Evolutionary conservation across 2,888 invertebrate genomes (phyloP).

Genomic region (Philereme transversata): DNA sequence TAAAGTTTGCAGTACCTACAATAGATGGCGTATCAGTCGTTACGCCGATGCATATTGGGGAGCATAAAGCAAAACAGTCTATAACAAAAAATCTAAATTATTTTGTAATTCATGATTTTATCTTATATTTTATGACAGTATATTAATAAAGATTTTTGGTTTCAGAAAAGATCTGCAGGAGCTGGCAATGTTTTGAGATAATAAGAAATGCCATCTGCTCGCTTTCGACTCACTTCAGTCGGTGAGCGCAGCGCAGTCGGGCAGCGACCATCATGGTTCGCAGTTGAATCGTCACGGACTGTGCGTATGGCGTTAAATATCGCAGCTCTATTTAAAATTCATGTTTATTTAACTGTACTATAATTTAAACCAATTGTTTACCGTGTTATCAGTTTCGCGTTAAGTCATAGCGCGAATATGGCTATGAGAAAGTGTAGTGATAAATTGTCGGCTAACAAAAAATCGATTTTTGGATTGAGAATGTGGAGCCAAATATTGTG

Average conservation of each 20-base stretch:
- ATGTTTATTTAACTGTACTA: slow-evolving; percentile 42
- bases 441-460: slow-evolving; percentile 79
- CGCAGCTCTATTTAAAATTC: slow-evolving; percentile 46
- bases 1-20: neutral
- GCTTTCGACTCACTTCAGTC: slow-evolving; percentile 62
- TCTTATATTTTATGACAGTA: neutral
- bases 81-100: slow-evolving; percentile 4
- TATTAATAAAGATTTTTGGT: neutral
- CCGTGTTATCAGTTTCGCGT: slow-evolving; percentile 52
- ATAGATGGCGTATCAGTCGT: slow-evolving; percentile 22
- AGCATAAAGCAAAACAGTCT: slow-evolving; percentile 5
- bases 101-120: neutral
- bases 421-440: slow-evolving; percentile 80
- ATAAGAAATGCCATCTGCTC: slow-evolving; percentile 27
- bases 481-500: slow-evolving; percentile 76
- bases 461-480: slow-evolving; percentile 81
- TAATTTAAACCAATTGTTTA: slow-evolving; percentile 58
- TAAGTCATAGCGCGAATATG: slow-evolving; percentile 60
- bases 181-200: slow-evolving; percentile 27
- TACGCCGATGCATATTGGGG: neutral
- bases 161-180: neutral
- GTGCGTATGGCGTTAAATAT: slow-evolving; percentile 55
- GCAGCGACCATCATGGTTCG: slow-evolving; percentile 77
- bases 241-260: slow-evolving; percentile 55
- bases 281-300: slow-evolving; percentile 64